Conservation (phyloP, 2,797 vertebrate genomes). For the Pteronotus mesoamericanus region DNA sequence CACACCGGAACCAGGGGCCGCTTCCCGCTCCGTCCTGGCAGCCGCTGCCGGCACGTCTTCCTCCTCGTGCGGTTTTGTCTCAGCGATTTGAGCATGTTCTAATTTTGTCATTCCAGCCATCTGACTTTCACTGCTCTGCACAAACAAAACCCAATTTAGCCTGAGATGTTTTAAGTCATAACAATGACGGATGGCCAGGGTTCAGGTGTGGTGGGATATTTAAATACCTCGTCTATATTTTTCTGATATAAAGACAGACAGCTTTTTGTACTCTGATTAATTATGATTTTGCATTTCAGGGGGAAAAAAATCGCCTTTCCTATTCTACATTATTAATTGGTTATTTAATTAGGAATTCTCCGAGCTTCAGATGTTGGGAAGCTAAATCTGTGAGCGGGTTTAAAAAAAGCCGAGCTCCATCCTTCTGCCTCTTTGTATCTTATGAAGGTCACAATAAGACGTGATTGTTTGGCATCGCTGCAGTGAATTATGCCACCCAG, state of each 20-base stretch:
- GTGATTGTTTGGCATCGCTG: conserved; percentile 92
- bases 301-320: conserved; percentile 78
- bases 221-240: conserved; percentile 86
- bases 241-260: conserved; percentile 85
- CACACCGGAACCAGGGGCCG: too few relatives aligned
- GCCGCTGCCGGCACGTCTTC: conserved; percentile 74
- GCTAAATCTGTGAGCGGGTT: conserved; percentile 82
- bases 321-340: conserved; percentile 92
- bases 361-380: conserved; percentile 86
- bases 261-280: conserved; percentile 86
- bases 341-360: conserved; percentile 92
- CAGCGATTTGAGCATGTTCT: conserved; percentile 85
- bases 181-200: conserved; percentile 97
- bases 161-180: conserved; percentile 92
- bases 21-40: conserved; percentile 76
- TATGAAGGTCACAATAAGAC: conserved; percentile 93
- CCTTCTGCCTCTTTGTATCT: conserved; percentile 88
- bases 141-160: conserved; percentile 90
- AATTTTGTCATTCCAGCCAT: conserved; percentile 89
- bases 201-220: conserved; percentile 93
- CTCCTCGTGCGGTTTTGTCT: conserved; percentile 83
- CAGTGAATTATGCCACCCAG: conserved; percentile 93
- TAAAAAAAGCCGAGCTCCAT: conserved; percentile 78
- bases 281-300: conserved; percentile 86
- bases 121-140: conserved; percentile 85